A percentile compares a stretch with the other conserved stretches of the same genome.
phyloP scores from a whole-genome alignment of 2,888 invertebrate species.

The Calliscelio sp. region DNA sequence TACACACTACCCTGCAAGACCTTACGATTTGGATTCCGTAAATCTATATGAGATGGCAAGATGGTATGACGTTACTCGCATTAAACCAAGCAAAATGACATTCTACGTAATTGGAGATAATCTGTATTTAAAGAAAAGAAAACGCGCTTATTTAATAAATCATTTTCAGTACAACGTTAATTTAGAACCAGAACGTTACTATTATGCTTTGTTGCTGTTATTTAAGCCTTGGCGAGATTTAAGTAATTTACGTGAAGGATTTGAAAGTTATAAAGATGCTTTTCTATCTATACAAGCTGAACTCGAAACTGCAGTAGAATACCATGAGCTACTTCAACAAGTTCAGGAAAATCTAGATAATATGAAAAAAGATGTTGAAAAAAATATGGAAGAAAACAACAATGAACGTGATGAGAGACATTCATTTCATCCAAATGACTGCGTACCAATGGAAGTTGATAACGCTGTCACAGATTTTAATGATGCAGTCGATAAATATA shows the following conservation, averaged over 20 bases:
- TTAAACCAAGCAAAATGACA: not conserved
- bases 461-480: too few relatives aligned
- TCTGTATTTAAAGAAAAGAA: conserved; percentile 11
- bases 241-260: not conserved
- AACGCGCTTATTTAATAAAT: too few relatives aligned
- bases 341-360: not conserved
- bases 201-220: conserved; percentile 12
- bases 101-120: not conserved
- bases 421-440: not conserved
- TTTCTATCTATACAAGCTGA: not conserved
- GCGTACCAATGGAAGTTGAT: not conserved
- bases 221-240: too few relatives aligned
- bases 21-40: too few relatives aligned
- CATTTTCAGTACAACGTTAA: too few relatives aligned
- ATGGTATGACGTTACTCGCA: too few relatives aligned
- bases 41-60: too few relatives aligned
- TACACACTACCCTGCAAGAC: not conserved
- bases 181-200: too few relatives aligned
- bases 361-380: conserved; percentile 9
- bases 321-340: not conserved
- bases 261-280: not conserved
- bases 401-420: too few relatives aligned
- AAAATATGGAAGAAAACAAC: not conserved
- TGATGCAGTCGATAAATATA: too few relatives aligned
- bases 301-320: not conserved